These are phyloP conservation scores for Raja brachyura DNA, from an alignment of 2,113 vertebrate species.

Conservation along the genomic window DNA sequence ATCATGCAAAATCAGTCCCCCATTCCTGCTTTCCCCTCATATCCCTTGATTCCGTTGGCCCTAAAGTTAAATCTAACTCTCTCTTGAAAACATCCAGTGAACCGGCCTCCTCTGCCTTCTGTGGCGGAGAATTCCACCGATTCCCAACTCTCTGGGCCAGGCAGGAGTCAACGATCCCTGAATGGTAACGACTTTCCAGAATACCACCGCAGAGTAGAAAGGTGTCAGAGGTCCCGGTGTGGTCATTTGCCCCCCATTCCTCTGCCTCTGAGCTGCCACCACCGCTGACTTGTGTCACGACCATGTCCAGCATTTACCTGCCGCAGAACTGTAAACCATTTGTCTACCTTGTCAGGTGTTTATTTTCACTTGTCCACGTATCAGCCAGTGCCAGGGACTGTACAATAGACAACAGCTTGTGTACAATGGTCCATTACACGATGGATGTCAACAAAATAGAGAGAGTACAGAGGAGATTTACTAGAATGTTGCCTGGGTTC, in stretches of 20 bases:
- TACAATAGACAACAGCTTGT: neutral
- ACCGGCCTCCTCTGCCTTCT: too few species aligned
- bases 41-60: too few species aligned
- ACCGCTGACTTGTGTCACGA: too few species aligned
- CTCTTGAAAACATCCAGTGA: too few species aligned
- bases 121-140: too few species aligned
- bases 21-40: too few species aligned
- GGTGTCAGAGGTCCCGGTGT: neutral
- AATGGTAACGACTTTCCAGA: neutral
- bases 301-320: neutral
- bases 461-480: too few species aligned
- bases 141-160: too few species aligned
- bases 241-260: neutral
- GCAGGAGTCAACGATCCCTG: neutral
- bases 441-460: too few species aligned
- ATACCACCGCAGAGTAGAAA: neutral
- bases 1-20: too few species aligned
- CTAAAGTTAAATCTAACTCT: too few species aligned
- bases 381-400: neutral
- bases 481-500: too few species aligned
- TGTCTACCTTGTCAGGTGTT: neutral
- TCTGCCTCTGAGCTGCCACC: neutral
- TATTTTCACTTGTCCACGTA: neutral
- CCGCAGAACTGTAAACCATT: neutral
- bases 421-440: neutral